Percentiles rank a stretch among this genome's conserved stretches.
Evolutionary conservation across 2,113 vertebrate genomes (phyloP).

Genomic region (Falco punctatus): DNA sequence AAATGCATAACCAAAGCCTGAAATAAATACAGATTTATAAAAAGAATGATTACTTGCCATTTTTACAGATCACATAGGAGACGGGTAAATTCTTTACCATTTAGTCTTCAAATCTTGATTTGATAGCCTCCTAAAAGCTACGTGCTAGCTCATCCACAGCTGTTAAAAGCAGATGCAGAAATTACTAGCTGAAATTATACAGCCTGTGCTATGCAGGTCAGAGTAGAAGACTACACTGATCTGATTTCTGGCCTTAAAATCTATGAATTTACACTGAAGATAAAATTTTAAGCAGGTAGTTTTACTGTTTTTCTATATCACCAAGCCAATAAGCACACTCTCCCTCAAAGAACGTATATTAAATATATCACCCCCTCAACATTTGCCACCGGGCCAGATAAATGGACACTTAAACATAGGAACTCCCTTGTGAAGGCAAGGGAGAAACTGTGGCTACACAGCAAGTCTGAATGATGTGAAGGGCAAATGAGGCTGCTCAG

Average conservation of each 20-base stretch:
- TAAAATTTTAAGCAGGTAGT: background rate
- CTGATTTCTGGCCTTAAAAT: slow-evolving; percentile 30
- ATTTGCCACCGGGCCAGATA: background rate
- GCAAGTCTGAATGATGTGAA: rapidly evolving
- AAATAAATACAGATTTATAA: slow-evolving; percentile 28
- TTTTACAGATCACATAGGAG: slow-evolving; percentile 15
- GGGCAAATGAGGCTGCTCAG: rapidly evolving
- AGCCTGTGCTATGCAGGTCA: slow-evolving; percentile 10
- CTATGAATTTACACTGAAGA: background rate
- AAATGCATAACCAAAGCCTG: background rate
- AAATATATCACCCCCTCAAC: background rate
- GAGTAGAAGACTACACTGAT: background rate
- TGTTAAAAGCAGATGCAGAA: background rate
- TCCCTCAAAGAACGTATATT: background rate
- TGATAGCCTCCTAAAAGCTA: slow-evolving; percentile 18
- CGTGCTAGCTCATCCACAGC: background rate
- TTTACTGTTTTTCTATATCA: background rate
- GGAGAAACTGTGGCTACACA: background rate
- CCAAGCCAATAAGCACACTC: background rate
- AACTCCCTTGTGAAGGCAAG: background rate
- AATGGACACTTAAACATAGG: background rate
- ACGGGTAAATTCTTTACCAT: slow-evolving; percentile 13
- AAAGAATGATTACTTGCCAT: slow-evolving; percentile 21
- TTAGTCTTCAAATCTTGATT: slow-evolving; percentile 19
- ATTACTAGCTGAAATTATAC: slow-evolving; percentile 34